Base-by-base conservation (phyloP, 2,113 vertebrate species). In the Chrysemys picta region DNA sequence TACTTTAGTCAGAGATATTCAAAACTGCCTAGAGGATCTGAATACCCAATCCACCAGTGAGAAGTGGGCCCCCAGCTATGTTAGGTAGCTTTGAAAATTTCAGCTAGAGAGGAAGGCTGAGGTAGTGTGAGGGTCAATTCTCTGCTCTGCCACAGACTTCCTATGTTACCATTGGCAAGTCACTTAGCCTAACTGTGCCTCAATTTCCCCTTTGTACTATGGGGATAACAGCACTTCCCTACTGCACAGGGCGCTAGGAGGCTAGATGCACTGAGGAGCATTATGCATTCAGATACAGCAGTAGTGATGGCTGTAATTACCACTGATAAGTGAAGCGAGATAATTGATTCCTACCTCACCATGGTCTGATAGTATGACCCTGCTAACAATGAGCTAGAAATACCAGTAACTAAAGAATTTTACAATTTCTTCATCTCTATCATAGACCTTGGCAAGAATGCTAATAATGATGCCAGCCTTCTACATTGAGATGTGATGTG, bases 381-480 rank as follows among this genome's bases (percentile, higher is more conserved):
- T 69, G 42, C 19, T 65, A 56, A n/a, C 62, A 57, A 57, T 9
- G 24, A 57, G 56, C 56, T 62, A 57, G 78, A 84, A 89, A 62
- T 72, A 84, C 27, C 45, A 84, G 53, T 35, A 89, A 16, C 21
- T 25, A 93, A 57, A 59, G 4, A n/a, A 50, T 38, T 78, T 12
- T 62, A 10, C 1, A 80, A 53, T 79, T 89, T 90, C 31, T 65
- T 93, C 82, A 69, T 21, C 47, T 25, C 54, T 8, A 29, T 52
- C 25, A 59, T 42, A 82, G 62, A 27, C 42, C 53, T 76, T 91
- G 89, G 45, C 49, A 52, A 47, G 93, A 45, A 80, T 54, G 85
- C 57, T 79, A 89, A 65, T 9, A 1, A 0, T 0, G 8, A 62
- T 52, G 9, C 0, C 50, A 38, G 75, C 31, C 47, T 79, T 88